These are phyloP conservation scores for Megaptera novaeangliae DNA, from an alignment of 2,113 vertebrate species.

Conservation along the genomic window DNA sequence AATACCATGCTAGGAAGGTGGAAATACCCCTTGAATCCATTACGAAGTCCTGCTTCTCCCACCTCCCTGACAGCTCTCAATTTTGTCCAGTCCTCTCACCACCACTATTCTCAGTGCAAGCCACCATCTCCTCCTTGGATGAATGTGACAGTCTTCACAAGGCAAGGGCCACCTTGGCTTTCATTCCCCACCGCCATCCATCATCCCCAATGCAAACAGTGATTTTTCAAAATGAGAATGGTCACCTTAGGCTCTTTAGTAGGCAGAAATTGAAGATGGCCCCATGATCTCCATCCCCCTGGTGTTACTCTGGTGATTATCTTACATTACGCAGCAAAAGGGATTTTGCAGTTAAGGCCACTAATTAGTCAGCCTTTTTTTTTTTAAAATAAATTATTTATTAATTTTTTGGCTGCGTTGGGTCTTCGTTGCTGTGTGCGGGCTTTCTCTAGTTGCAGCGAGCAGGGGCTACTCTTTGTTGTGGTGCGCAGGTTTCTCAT, in stretches of 20 bases:
- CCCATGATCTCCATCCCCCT: neutral
- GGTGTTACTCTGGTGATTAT: neutral
- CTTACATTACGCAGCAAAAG: neutral
- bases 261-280: neutral
- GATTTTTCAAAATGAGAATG: neutral
- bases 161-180: neutral
- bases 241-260: too few relatives aligned
- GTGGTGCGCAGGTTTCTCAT: too few relatives aligned
- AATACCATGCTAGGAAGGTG: neutral
- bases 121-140: neutral
- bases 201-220: neutral
- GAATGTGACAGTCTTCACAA: neutral
- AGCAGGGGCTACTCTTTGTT: too few relatives aligned
- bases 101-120: neutral
- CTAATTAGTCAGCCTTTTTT: neutral
- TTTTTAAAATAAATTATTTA: too few relatives aligned
- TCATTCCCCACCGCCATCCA: rapidly evolving
- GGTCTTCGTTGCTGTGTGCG: too few relatives aligned
- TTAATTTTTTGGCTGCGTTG: too few relatives aligned
- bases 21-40: neutral
- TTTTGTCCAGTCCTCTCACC: neutral
- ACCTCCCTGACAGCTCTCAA: neutral
- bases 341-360: neutral
- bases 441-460: too few relatives aligned
- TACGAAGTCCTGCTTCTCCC: neutral